Base-by-base conservation (phyloP, 2,888 invertebrate species). In the Saturnia pavonia region DNA sequence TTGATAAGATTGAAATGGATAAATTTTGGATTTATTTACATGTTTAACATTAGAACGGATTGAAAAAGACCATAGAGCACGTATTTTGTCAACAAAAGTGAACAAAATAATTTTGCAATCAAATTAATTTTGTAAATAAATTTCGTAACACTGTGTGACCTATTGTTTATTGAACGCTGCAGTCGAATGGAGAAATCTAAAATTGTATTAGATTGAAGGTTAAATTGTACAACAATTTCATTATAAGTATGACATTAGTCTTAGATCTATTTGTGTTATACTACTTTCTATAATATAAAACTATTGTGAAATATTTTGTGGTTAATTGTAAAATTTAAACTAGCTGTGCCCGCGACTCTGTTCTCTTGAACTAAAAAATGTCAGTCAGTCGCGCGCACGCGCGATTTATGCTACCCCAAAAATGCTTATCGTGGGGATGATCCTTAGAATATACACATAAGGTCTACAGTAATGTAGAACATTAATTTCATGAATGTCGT, bases 101-200 rank as follows among this genome's bases (percentile, higher is more conserved):
- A 22, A 22, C 54, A 54, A 54, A 22, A 54, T 54, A 54, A 22
- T 54, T 54, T 54, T 54, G 54, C 22, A 60, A 60, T 60, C 11
- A 60, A 7, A 27, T 60, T 60, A 14, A 9, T 60, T 27, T 25
- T 27, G 57, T 25, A 27, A 25, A 60, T 12, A 3, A 3, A 25
- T 60, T 40, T 65, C 65, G 40, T 7, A 65, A 65, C 34, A 40
- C 34, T 14, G n/a, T 40, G 40, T 40, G 34, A 14, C 19, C 34
- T 65, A 40, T 65, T 65, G 65, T 65, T 65, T 65, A 65, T 65
- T 60, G 14, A 60, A 14, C 25, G 40, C 40, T 65, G 65, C 19
- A 19, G 40, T 65, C 19, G 34, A 65, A 19, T 40, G 22, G 16
- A 65, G 65, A 65, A 65, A 65, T 40, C 65, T 40, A 19, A n/a